phyloP scores from a whole-genome alignment of 2,888 invertebrate genomes.

The Petrophora chlorosata region DNA sequence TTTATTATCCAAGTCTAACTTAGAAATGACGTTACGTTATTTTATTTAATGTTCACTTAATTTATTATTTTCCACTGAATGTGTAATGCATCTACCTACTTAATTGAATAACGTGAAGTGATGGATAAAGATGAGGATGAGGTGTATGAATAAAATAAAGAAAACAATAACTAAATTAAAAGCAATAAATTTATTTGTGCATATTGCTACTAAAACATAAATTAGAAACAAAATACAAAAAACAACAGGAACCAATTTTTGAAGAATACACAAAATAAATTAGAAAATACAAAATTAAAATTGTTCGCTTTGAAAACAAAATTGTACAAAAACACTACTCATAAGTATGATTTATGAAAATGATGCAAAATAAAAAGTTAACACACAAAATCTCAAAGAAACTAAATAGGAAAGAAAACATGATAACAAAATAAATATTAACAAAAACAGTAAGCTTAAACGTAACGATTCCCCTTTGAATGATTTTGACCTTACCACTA shows the following conservation, averaged over 20 bases:
- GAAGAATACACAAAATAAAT: slow-evolving; percentile 54
- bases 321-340: slow-evolving; percentile 53
- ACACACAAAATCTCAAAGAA: slow-evolving; percentile 64
- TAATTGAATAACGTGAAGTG: not conserved
- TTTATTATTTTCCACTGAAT: too few relatives aligned
- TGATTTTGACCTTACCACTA: slow-evolving; percentile 44
- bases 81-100: too few relatives aligned
- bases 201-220: slow-evolving; percentile 68
- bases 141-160: slow-evolving; percentile 46
- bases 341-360: slow-evolving; percentile 32
- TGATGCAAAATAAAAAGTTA: slow-evolving; percentile 43
- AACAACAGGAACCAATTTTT: slow-evolving; percentile 79
- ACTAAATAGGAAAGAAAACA: slow-evolving; percentile 64
- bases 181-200: slow-evolving; percentile 82
- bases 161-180: slow-evolving; percentile 61
- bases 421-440: slow-evolving; percentile 78
- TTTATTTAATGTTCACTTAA: too few relatives aligned
- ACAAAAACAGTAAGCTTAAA: slow-evolving; percentile 79
- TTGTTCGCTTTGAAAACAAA: slow-evolving; percentile 53
- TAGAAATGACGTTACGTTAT: too few relatives aligned
- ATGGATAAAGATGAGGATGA: not conserved
- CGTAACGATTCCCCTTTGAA: slow-evolving; percentile 81
- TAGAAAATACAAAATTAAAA: slow-evolving; percentile 39
- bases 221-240: slow-evolving; percentile 83
- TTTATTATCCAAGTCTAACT: too few relatives aligned